Evolutionary conservation across 2,113 vertebrate genomes (phyloP), one percentile per base, ranked within the genome.

Genomic region (Plectropomus leopardus): DNA sequence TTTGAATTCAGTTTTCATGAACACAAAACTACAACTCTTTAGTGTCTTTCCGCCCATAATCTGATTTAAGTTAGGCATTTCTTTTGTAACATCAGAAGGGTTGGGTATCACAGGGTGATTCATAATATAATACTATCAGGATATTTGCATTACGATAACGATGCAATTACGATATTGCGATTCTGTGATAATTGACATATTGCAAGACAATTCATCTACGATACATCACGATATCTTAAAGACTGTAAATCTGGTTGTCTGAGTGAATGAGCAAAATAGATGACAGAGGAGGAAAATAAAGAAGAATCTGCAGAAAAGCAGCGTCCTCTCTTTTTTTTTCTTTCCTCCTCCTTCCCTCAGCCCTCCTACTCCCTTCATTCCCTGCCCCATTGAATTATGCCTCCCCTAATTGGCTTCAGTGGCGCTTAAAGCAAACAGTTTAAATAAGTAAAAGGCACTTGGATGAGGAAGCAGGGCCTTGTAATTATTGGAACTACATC

Each of bases 401-500:
- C 87, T 87, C 86, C 79, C 80, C 86, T 95, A 95, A 94, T 94
- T 95, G 94, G 92, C 93, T 94, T 93, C 92, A 89, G 86, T 93
- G 92, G 90, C 88, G 81, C 93, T 95, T 94, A 92, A 94, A 95
- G 92, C 88, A 95, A 95, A 95, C 94, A 93, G 89, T 95, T 94
- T 95, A 94, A 95, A 94, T 94, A 95, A 94, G 92, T 94, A 93
- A 95, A 96, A 93, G 92, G 92, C 89, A 92, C 89, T 94, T 93
- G 94, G 90, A 93, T 71, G 92, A 91, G 88, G 86, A 90, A 93
- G 89, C 91, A 78, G 78, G 80, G 84, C 89, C 88, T 92, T 91
- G 93, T 93, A 94, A 95, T 96, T 96, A 96, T 93, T 94, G 95
- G 94, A 94, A 94, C 89, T 87, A 90, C 93, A 96, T 95, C 94